Base-by-base conservation (phyloP, 2,888 invertebrate genomes). In the Apodemia mormo region DNA sequence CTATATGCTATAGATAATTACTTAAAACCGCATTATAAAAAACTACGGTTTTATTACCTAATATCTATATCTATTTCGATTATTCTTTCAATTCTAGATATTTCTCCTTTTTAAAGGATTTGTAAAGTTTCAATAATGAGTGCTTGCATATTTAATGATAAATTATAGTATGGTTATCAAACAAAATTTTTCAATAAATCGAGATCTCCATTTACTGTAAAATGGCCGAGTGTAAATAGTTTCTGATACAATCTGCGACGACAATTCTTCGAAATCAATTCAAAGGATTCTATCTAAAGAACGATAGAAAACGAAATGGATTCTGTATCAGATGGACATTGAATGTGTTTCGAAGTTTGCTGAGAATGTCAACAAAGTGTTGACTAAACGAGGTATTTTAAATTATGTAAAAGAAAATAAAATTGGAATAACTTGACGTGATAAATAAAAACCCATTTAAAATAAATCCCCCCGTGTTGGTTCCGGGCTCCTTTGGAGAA, bases 281-380 rank as follows among this genome's bases (percentile, higher is more conserved):
- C 54, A 22, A 7, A 14, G 64, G 33, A 37, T 33, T 37, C 64
- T 64, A 64, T 52, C 54, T 22, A 1, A 52, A 33, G 67, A 54
- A 52, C 52, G n/a, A 54, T 54, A 54, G 49, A 67, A 67, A 67
- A 66, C 33, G 45, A 66, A 66, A 67, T 67, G 29, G 66, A 66
- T 54, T 33, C 30, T 49, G 14, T 52, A 37, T 52, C 49, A 45
- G 52, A 52, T 66, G 66, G 66, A 66, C 66, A 33, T 66, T 45
- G 52, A 52, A 52, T 52, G 61, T 61, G 33, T 33, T 61, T 33
- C n/a, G 12, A 12, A 52, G 52, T 52, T 49, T 52, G 45, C 12
- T 45, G 12, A 45, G 52, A 52, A 45, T 12, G 52, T 52, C n/a
- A 52, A 52, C 52, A 52, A 52, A 52, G 52, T 52, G 6, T 52